Evolutionary conservation across 1,140 invertebrate genomes (phyloP), one percentile per base, ranked within the genome.

Genomic region (Diabrotica virgifera): DNA sequence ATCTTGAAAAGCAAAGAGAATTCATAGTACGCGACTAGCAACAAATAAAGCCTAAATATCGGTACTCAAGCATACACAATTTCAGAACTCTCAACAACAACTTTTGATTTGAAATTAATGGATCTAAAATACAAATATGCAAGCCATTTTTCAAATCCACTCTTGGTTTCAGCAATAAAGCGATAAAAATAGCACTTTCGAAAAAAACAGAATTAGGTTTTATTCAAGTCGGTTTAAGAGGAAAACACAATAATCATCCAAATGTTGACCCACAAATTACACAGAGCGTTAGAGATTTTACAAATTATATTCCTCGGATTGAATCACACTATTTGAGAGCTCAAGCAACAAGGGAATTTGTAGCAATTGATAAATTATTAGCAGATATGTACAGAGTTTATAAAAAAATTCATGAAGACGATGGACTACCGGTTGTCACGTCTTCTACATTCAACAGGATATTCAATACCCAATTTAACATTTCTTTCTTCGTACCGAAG

Each of bases 401-500:
- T 66, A 70, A 65, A 37, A 12, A 37, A 12, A 14, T 59, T 2
- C 53, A 54, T 36, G 46, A 71, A 62, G 24, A 36, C 10, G 9
- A 57, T 36, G 64, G 70, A 37, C 40, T 61, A 58, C 59, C 56
- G 38, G 50, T 51, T 59, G 65, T 61, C n/a, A n/a, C 65, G 58
- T 63, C 59, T 46, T 46, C 6, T 24, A 65, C 64, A 62, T 73
- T 61, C 36, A 58, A 64, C 52, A n/a, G n/a, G n/a, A 72, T 74
- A 63, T 79, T 77, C 65, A 74, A 74, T 35, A 70, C 12, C 6
- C 55, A 69, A 36, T 80, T 78, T 36, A 78, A 79, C 66, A 71
- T 80, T 66, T 66, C 65, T 62, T 79, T 79, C 63, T 74, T 71
- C 59, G 66, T 70, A 52, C 77, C 76, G 6, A 80, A 79, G 70